A percentile compares a stretch with the other conserved stretches of the same genome.
Evolutionary conservation across 2,797 vertebrate species (phyloP).

Genomic region (Strix occidentalis): DNA sequence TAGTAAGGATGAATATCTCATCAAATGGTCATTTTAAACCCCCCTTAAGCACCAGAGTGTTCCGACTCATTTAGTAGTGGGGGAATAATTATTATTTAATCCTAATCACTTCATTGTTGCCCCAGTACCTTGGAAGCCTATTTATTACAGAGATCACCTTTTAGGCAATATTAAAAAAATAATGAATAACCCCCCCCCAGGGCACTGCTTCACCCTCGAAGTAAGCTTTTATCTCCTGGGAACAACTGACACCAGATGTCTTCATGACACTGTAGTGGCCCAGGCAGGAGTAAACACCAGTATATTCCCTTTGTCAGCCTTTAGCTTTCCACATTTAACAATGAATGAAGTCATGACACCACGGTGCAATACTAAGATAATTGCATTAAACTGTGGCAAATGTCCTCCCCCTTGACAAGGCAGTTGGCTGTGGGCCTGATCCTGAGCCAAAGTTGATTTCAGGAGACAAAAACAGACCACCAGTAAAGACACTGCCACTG

Average conservation of each 20-base stretch:
- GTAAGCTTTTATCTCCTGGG: not conserved
- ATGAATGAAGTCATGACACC: not conserved
- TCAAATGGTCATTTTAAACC: slow-evolving; percentile 4
- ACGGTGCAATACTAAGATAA: not conserved
- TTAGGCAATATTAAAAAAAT: slow-evolving; percentile 28
- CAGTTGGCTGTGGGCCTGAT: not conserved
- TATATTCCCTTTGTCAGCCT: not conserved
- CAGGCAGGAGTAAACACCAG: not conserved
- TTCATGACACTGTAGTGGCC: not conserved
- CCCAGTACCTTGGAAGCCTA: slow-evolving; percentile 20
- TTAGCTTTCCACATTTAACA: not conserved
- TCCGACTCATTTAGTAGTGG: slow-evolving; percentile 24
- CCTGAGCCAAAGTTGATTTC: not conserved
- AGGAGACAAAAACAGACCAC: not conserved
- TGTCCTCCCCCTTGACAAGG: not conserved
- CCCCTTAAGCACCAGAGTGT: not conserved
- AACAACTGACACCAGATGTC: not conserved
- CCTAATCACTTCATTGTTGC: slow-evolving; percentile 27
- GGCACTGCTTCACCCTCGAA: not conserved
- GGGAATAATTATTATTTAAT: slow-evolving; percentile 53
- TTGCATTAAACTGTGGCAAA: too few relatives aligned
- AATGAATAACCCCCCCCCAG: not conserved
- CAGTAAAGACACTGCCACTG: not conserved
- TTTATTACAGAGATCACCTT: slow-evolving; percentile 43
- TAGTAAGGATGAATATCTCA: not conserved